Base-by-base conservation (phyloP, 2,888 invertebrate genomes). In the Phortica magna region DNA sequence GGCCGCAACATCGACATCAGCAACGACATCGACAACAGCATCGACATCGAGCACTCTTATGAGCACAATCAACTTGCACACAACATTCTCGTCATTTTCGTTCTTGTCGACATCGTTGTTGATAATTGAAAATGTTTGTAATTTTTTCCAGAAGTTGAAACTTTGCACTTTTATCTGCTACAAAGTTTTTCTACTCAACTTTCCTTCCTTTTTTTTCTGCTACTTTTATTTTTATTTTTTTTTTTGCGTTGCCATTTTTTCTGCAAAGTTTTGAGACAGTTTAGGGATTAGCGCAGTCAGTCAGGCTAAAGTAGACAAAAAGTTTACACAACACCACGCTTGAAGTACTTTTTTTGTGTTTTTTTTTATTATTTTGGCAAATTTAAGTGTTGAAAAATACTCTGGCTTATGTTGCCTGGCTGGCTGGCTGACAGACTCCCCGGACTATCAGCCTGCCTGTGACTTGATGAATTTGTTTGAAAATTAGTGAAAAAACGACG, bases 51-150 rank as follows among this genome's bases (percentile, higher is more conserved):
- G 59, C 39, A 71, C 70, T 22, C 70, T 71, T 71, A 71, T 71
- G 70, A 55, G 70, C 53, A 10, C 70, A 53, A 71, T 71, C 53
- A 71, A 55, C 70, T 53, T 61, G 17, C 31, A 81, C 81, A 72
- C 55, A 72, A 55, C 55, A 19, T 61, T 19, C 17, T 61, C 70
- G 19, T 65, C 42, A 31, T 65, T 39, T 5, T 65, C 39, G 41
- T 59, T 10, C 22, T 73, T 12, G 19, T 17, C 53, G 65, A 14
- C 41, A 39, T 12, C 53, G 55, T 48, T 74, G 41, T 82, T 83
- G 86, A 84, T 85, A 85, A 85, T 85, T 85, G 84, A 85, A 85
- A 86, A 85, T 85, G 85, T 85, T 85, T 85, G 85, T 86, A 86
- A 85, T 85, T 82, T 82, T 84, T 57, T 67, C 41, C 64, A 39